phyloP scores from a whole-genome alignment of 1,140 invertebrate genomes.

The Monomorium pharaonis region DNA sequence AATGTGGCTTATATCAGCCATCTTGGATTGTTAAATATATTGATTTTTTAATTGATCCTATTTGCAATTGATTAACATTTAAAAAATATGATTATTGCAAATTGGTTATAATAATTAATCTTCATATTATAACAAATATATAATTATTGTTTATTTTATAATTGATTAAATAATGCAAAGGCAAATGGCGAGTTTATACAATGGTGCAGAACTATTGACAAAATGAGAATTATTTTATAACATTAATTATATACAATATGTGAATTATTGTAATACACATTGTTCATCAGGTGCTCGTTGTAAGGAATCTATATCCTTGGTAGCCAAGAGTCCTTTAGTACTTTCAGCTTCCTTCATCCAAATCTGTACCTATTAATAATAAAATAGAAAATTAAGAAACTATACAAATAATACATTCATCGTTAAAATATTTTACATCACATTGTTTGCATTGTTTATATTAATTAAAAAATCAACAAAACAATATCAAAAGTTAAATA shows the following conservation, averaged over 20 bases:
- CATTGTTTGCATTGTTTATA: not conserved
- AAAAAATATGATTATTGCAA: not conserved
- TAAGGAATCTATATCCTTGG: slow-evolving; percentile 75
- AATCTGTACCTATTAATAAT: slow-evolving; percentile 82
- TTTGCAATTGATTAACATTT: slow-evolving; percentile 20
- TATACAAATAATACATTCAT: not conserved
- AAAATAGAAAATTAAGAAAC: no score
- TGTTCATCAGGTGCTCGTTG: slow-evolving; percentile 73
- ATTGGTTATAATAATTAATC: slow-evolving; percentile 19
- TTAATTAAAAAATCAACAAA: not conserved
- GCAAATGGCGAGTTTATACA: slow-evolving; percentile 9
- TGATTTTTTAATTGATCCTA: slow-evolving; percentile 6
- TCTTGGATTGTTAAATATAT: not conserved
- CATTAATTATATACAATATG: not conserved
- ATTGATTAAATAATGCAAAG: not conserved
- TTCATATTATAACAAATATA: not conserved
- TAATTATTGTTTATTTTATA: slow-evolving; percentile 37
- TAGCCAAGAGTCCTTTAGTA: slow-evolving; percentile 85
- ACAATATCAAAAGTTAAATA: not conserved
- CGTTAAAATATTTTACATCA: no score
- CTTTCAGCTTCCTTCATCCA: slow-evolving; percentile 87
- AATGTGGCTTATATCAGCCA: slow-evolving; percentile 9
- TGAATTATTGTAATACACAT: slow-evolving; percentile 78
- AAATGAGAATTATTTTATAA: slow-evolving; percentile 5
- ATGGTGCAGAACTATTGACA: not conserved